Evolutionary conservation across 2,797 vertebrate genomes (phyloP).

Genomic region (Enteromius radiatus): DNA sequence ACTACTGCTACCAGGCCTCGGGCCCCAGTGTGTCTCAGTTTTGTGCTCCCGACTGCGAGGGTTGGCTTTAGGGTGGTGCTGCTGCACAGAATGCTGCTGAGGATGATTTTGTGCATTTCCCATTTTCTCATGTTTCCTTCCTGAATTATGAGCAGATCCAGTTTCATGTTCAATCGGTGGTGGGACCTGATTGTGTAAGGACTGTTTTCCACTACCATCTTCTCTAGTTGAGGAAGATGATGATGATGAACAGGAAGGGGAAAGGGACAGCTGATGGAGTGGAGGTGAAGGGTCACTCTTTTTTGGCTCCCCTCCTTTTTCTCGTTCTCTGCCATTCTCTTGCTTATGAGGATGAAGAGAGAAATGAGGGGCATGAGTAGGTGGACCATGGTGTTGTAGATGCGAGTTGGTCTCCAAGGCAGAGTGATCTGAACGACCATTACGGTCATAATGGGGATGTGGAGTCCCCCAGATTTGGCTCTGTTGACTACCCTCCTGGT

Average conservation of each 20-base stretch:
- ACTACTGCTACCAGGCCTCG: constrained; percentile 84
- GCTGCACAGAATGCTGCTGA: constrained; percentile 64
- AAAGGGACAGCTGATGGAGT: constrained; percentile 75
- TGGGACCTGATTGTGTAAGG: constrained; percentile 68
- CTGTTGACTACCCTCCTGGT: constrained; percentile 79
- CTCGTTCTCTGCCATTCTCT: constrained; percentile 71
- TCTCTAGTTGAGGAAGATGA: constrained; percentile 79
- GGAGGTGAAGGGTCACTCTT: constrained; percentile 75
- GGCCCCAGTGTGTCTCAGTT: constrained; percentile 94
- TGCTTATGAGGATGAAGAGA: constrained; percentile 75
- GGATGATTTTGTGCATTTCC: constrained; percentile 64
- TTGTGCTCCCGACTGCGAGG: constrained; percentile 84
- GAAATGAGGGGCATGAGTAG: constrained; percentile 73
- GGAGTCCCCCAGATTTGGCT: constrained; percentile 78
- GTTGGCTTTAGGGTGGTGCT: constrained; percentile 79
- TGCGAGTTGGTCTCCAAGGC: constrained; percentile 74
- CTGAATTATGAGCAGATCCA: constrained; percentile 57
- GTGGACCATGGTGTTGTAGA: constrained; percentile 70
- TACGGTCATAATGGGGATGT: constrained; percentile 81
- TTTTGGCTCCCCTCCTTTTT: constrained; percentile 73
- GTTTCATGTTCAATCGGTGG: constrained; percentile 71
- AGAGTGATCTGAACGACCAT: constrained; percentile 74
- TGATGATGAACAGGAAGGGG: constrained; percentile 81
- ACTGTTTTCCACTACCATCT: constrained; percentile 73
- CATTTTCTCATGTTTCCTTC: constrained; percentile 78